phyloP scores from a whole-genome alignment of 1,140 invertebrate species.

The Ceratitis capitata region DNA sequence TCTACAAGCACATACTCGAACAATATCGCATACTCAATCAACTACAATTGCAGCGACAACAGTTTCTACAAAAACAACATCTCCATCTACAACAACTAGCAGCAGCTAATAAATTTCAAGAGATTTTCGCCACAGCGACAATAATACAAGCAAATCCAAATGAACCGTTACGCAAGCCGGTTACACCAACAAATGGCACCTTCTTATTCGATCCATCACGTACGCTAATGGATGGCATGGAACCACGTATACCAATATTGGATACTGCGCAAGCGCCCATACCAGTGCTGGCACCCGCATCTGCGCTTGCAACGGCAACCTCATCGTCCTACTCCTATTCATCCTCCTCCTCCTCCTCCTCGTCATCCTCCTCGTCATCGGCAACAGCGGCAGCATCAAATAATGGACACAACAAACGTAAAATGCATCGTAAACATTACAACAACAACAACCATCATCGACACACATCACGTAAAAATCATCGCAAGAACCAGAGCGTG shows the following conservation, averaged over 20 bases:
- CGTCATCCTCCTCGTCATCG: slow-evolving; percentile 37
- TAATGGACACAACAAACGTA: slow-evolving; percentile 51
- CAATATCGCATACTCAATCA: slow-evolving; percentile 61
- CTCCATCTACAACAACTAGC: slow-evolving; percentile 60
- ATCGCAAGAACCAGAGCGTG: neutral
- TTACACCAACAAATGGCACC: slow-evolving; percentile 43
- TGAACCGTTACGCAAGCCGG: slow-evolving; percentile 51
- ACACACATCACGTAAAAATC: slow-evolving; percentile 39
- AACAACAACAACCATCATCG: slow-evolving; percentile 61
- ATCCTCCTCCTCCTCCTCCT: neutral
- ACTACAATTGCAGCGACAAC: slow-evolving; percentile 57
- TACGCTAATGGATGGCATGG: neutral
- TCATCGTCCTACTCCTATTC: neutral
- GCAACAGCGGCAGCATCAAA: slow-evolving; percentile 44
- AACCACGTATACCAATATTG: slow-evolving; percentile 42
- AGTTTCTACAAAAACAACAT: slow-evolving; percentile 59
- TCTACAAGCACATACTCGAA: slow-evolving; percentile 62
- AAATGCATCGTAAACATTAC: slow-evolving; percentile 57
- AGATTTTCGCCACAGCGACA: slow-evolving; percentile 61
- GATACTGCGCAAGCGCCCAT: slow-evolving; percentile 42
- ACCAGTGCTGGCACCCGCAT: neutral
- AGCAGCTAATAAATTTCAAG: slow-evolving; percentile 60
- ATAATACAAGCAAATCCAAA: slow-evolving; percentile 59
- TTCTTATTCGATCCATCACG: slow-evolving; percentile 40
- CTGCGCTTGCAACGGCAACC: neutral